Conservation (phyloP, 2,113 vertebrate species). For the Gasterosteus aculeatus region DNA sequence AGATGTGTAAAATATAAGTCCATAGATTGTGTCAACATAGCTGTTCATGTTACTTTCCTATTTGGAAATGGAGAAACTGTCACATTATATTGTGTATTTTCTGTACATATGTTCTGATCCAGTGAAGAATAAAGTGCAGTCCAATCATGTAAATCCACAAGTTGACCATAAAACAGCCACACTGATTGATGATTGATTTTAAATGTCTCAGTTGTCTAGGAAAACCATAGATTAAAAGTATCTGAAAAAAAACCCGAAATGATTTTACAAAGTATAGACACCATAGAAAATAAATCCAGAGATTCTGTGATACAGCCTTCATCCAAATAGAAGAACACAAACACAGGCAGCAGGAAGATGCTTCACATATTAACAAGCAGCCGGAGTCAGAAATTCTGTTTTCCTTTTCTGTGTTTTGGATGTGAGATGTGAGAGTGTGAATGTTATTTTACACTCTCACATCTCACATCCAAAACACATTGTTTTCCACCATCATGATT, state of each 20-base stretch:
- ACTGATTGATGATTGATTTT: not conserved
- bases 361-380: not conserved
- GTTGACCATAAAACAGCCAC: not conserved
- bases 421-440: no score
- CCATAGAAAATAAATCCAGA: not conserved
- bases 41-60: not conserved
- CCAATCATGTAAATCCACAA: not conserved
- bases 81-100: not conserved
- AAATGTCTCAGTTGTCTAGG: not conserved
- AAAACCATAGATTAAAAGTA: not conserved
- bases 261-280: not conserved
- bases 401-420: not conserved
- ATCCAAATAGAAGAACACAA: not conserved
- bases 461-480: not conserved
- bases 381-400: not conserved
- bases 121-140: not conserved
- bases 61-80: not conserved
- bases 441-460: not conserved
- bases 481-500: not conserved
- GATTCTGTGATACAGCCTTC: not conserved
- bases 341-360: not conserved
- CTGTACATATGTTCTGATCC: not conserved
- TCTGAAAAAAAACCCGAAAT: not conserved
- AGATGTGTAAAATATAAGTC: conserved; percentile 18
- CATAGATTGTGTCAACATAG: not conserved